Percentiles rank a stretch among this genome's conserved stretches.
phyloP scores from a whole-genome alignment of 2,113 vertebrate species.

The Etia nguti region DNA sequence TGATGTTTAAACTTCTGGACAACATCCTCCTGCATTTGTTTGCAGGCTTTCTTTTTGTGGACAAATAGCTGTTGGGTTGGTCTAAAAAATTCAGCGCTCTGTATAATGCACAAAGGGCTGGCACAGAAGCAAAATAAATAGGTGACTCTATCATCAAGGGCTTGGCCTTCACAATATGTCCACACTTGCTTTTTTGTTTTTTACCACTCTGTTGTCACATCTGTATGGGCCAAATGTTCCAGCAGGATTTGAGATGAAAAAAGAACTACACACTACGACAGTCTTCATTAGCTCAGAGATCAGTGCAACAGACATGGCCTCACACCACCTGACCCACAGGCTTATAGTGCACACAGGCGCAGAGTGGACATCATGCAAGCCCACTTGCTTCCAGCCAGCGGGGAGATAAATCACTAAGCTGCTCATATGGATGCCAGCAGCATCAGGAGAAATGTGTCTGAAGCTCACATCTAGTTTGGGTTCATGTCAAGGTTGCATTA shows the following conservation, averaged over 20 bases:
- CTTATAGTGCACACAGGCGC: neutral
- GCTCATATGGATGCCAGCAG: conserved; percentile 46
- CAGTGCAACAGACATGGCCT: conserved; percentile 16
- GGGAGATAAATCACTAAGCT: conserved; percentile 41
- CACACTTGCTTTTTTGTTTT: neutral
- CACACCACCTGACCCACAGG: conserved; percentile 29
- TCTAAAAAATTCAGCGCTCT: conserved; percentile 48
- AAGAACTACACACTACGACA: neutral
- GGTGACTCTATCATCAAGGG: conserved; percentile 4
- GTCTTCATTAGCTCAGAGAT: conserved; percentile 19
- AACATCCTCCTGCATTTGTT: conserved; percentile 41
- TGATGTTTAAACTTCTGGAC: conserved; percentile 60
- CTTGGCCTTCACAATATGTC: neutral
- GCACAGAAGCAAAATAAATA: conserved; percentile 8
- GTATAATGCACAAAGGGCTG: conserved; percentile 51
- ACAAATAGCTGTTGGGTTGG: conserved; percentile 43
- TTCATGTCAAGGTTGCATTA: conserved; percentile 63
- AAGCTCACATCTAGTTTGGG: conserved; percentile 58
- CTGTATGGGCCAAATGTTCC: neutral
- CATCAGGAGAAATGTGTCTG: conserved; percentile 44
- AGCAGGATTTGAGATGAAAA: neutral
- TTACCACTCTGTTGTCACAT: neutral
- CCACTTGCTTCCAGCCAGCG: conserved; percentile 3
- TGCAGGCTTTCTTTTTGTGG: conserved; percentile 23
- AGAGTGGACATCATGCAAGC: conserved; percentile 33